Evolutionary conservation across 2,888 invertebrate species (phyloP).

Genomic region (Helobdella robusta): DNA sequence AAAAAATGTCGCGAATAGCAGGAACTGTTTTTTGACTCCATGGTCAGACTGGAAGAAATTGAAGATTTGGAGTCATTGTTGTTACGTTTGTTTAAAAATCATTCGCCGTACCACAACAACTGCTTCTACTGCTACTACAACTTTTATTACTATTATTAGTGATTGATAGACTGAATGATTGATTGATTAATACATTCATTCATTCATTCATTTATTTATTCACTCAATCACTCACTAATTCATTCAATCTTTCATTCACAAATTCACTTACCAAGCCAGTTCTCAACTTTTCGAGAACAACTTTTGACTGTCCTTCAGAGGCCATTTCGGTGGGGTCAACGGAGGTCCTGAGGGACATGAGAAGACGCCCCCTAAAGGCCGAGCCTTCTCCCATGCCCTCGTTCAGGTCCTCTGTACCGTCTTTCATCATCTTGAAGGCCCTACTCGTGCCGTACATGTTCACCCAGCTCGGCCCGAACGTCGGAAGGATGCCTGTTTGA

Average conservation of each 20-base stretch:
- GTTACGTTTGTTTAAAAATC: not conserved
- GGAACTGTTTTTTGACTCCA: conserved; percentile 32
- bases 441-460: conserved; percentile 39
- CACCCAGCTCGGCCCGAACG: conserved; percentile 39
- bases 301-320: conserved; percentile 21
- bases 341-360: conserved; percentile 36
- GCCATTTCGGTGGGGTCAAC: conserved; percentile 25
- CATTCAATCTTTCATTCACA: no score
- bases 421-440: conserved; percentile 33
- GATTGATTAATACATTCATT: no score
- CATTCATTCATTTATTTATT: no score
- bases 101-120: not conserved
- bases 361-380: conserved; percentile 37
- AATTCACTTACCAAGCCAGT: conserved; percentile 22
- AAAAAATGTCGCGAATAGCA: conserved; percentile 35
- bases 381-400: conserved; percentile 38
- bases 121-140: not conserved
- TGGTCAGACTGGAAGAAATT: conserved; percentile 30
- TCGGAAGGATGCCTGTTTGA: conserved; percentile 38
- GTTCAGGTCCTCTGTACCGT: conserved; percentile 35
- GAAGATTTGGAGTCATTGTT: not conserved
- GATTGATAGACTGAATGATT: no score
- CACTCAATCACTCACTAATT: no score
- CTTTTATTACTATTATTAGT: not conserved
- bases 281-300: conserved; percentile 21